Evolutionary conservation across 1,140 invertebrate genomes (phyloP), one percentile per base, ranked within the genome.

Genomic region (Leptinotarsa texana): DNA sequence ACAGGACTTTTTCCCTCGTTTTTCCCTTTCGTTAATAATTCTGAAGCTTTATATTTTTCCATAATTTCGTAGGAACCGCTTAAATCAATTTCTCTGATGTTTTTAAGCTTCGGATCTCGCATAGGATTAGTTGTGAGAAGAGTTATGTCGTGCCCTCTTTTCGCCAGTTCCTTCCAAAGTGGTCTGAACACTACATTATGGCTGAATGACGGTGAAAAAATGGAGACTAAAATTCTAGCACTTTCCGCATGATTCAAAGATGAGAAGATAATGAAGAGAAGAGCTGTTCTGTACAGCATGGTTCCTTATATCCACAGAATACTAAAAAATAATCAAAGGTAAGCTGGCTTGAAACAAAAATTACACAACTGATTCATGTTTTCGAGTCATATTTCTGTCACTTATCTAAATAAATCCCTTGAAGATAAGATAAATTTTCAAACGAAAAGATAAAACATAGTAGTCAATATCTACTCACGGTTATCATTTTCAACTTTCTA

Each of bases 101-200:
- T 82, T 63, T 78, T 77, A 4, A 78, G 24, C 17, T 13, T 62
- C 6, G 66, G 17, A 47, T 80, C 75, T 27, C 73, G 71, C 51
- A 80, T 73, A 2, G 77, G 78, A 71, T 81, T 57, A 17, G 80
- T 77, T 4, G 80, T 82, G 5, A 82, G 67, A 11, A 80, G 66
- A 22, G 80, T 80, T 3, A 83, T 42, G 42, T 80, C 78, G 61
- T 83, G 82, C 13, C 82, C 82, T 65, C 76, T 73, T 63, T 57
- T 57, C 1, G 78, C 70, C 27, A 83, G 70, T 27, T 75, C 80
- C 17, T 33, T 81, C 75, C 83, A 85, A 76, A 87, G 69, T 42
- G 79, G 82, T 74, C 75, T 83, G 72, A 86, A 88, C 0, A 88
- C 85, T 5, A 88, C 80, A 82, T 90, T 89, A 78, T 91, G 90